phyloP scores from a whole-genome alignment of 2,113 vertebrate species.

The Ameiurus melas region DNA sequence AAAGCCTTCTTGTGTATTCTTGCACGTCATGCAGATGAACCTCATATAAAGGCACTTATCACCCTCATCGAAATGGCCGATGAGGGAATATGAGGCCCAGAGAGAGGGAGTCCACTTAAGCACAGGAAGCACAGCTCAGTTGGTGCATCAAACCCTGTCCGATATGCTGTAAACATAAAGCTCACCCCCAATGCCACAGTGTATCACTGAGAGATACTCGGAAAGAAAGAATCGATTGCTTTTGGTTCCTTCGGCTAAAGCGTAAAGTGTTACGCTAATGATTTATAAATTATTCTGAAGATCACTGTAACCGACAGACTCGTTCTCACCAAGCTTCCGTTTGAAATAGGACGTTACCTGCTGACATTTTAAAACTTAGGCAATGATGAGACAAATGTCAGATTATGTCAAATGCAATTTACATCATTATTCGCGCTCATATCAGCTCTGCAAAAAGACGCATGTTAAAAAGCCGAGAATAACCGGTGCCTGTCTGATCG shows the following conservation, averaged over 20 bases:
- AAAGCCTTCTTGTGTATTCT: slow-evolving; percentile 46
- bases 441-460: slow-evolving; percentile 30
- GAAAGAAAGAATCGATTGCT: slow-evolving; percentile 19
- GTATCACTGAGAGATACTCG: not conserved
- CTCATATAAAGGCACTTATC: slow-evolving; percentile 37
- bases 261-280: not conserved
- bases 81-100: slow-evolving; percentile 15
- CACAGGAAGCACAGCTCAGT: slow-evolving; percentile 6
- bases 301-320: slow-evolving; percentile 5
- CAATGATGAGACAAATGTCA: slow-evolving; percentile 13
- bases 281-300: slow-evolving; percentile 23
- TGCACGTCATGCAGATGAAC: slow-evolving; percentile 4
- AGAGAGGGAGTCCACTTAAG: slow-evolving; percentile 11
- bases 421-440: slow-evolving; percentile 32
- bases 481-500: slow-evolving; percentile 33
- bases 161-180: slow-evolving; percentile 14
- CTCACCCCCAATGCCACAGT: not conserved
- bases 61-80: slow-evolving; percentile 9
- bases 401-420: slow-evolving; percentile 24
- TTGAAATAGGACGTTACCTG: slow-evolving; percentile 14
- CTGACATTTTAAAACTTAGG: slow-evolving; percentile 33
- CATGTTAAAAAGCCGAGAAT: slow-evolving; percentile 34
- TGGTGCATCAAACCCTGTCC: not conserved
- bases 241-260: not conserved
- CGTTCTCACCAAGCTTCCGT: not conserved